phyloP scores from a whole-genome alignment of 2,113 vertebrate species.

The Sardina pilchardus region DNA sequence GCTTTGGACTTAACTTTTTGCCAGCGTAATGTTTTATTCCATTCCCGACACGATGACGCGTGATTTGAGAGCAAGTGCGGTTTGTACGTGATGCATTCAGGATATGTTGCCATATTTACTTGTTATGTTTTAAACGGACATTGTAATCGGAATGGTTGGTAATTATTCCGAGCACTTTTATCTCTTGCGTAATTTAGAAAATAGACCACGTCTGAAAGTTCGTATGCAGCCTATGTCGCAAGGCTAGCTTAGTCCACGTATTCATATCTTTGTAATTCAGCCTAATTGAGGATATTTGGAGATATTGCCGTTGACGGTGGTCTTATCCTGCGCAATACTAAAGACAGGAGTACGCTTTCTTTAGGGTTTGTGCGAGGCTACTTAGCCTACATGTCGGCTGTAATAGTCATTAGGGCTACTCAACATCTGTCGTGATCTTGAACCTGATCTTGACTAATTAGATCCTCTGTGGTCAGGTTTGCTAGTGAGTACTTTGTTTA shows the following conservation, averaged over 20 bases:
- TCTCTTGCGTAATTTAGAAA: not conserved
- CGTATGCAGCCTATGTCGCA: not conserved
- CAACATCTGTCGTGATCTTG: constrained; percentile 11
- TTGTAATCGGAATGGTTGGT: not conserved
- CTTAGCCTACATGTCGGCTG: not conserved
- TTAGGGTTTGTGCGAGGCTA: not conserved
- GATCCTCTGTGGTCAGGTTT: not conserved
- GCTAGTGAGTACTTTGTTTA: not conserved
- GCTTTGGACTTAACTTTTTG: constrained; percentile 70
- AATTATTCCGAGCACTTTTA: not conserved
- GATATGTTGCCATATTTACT: not conserved
- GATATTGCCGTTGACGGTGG: not conserved
- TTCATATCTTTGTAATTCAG: not conserved
- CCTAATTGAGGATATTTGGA: not conserved
- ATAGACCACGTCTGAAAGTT: not conserved
- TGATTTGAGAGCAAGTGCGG: constrained; percentile 28
- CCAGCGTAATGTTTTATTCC: constrained; percentile 59
- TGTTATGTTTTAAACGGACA: not conserved
- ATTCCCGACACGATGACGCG: constrained; percentile 55
- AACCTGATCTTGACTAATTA: constrained; percentile 1
- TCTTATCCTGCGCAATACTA: not conserved
- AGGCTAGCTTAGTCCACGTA: not conserved
- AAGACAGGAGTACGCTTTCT: not conserved
- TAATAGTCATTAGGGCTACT: not conserved
- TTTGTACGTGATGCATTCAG: not conserved